Evolutionary conservation across 2,797 vertebrate genomes (phyloP).

Genomic region (Gymnopithys bicolor): DNA sequence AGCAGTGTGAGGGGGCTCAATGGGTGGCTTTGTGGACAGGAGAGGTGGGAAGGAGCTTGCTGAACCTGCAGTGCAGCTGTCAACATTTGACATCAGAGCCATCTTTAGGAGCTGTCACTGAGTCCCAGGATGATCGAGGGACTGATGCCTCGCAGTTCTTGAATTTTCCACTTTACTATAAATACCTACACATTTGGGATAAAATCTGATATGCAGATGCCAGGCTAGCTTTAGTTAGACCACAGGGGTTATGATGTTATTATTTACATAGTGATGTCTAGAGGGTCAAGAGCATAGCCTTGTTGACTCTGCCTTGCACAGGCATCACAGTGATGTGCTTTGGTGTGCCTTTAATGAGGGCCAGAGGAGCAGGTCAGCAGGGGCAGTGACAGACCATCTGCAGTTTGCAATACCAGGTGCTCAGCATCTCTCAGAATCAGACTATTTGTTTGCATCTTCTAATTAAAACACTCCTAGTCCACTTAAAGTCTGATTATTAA

Average conservation of each 20-base stretch:
- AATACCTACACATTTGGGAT: not conserved
- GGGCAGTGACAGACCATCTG: conserved; percentile 5
- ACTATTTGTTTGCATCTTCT: not conserved
- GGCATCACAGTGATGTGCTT: not conserved
- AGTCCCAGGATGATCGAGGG: not conserved
- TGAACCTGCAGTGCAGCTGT: not conserved
- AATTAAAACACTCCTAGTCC: conserved; percentile 18
- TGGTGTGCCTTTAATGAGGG: not conserved
- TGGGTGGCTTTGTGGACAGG: not conserved
- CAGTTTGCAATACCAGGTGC: not conserved
- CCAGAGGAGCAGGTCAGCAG: not conserved
- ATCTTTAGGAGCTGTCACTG: not conserved
- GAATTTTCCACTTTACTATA: not conserved
- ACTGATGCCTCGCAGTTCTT: not conserved
- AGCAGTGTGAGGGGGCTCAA: not conserved
- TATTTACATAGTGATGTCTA: not conserved
- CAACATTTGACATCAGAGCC: not conserved
- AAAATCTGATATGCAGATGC: not conserved
- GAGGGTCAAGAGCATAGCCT: not conserved
- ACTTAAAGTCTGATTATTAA: not conserved
- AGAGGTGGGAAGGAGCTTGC: not conserved
- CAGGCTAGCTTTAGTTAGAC: not conserved
- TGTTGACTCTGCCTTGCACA: not conserved
- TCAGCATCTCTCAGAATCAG: not conserved
- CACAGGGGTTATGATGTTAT: not conserved